Conservation (phyloP, 2,113 vertebrate genomes). For the Rhynchopsitta pachyrhyncha region DNA sequence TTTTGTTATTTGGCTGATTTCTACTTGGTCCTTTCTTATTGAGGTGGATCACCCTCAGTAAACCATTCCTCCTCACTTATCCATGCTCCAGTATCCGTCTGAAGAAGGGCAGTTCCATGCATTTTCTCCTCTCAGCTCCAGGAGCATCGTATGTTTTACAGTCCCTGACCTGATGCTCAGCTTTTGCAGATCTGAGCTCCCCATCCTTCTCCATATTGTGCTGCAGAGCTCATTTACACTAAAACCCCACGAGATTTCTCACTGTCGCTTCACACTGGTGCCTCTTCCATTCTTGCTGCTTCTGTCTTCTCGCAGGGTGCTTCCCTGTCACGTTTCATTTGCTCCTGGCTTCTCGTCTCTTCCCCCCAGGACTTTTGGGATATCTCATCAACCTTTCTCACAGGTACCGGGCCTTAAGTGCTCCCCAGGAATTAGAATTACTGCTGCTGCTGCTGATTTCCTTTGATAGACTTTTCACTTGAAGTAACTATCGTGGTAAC, state of each 20-base stretch:
- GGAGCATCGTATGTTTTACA: fast-evolving
- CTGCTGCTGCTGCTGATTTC: neutral
- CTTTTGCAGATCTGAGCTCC: neutral
- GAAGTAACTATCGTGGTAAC: too few species aligned
- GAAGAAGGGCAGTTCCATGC: neutral
- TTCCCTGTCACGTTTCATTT: neutral
- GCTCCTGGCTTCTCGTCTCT: neutral
- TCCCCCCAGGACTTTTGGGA: neutral
- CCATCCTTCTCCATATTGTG: neutral
- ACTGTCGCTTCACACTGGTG: neutral
- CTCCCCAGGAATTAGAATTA: neutral
- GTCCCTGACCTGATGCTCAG: fast-evolving
- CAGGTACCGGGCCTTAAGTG: fast-evolving
- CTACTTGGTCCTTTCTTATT: neutral
- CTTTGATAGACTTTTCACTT: neutral
- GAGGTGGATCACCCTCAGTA: neutral
- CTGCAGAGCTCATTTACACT: neutral
- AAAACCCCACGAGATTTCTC: neutral
- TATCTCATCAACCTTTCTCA: neutral
- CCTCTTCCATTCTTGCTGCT: neutral
- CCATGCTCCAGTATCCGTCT: neutral
- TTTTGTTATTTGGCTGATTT: neutral
- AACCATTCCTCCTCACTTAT: neutral
- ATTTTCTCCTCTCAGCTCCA: neutral
- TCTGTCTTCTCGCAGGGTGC: neutral